phyloP scores from a whole-genome alignment of 2,113 vertebrate genomes.

The Clinocottus analis region DNA sequence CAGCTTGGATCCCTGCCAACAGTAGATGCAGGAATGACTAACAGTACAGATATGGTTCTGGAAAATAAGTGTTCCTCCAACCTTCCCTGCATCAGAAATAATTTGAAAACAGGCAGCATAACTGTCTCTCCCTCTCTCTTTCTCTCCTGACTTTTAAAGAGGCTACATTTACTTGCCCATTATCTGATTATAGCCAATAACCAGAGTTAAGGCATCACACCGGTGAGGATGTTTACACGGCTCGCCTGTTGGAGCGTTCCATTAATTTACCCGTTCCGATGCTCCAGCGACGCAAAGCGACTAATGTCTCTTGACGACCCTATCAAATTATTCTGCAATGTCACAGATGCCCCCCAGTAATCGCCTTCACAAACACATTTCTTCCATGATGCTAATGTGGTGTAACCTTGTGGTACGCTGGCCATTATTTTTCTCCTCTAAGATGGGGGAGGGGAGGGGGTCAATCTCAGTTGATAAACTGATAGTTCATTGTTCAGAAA shows the following conservation, averaged over 20 bases:
- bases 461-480: too few relatives aligned
- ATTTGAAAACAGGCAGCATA: neutral
- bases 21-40: neutral
- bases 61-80: neutral
- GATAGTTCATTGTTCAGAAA: neutral
- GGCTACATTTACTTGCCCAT: neutral
- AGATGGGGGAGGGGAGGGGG: too few relatives aligned
- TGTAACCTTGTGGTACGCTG: neutral
- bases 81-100: neutral
- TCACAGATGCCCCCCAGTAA: neutral
- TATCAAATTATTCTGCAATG: neutral
- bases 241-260: neutral
- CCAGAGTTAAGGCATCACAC: neutral
- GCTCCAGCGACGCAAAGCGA: neutral
- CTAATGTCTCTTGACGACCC: neutral
- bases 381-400: neutral
- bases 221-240: neutral
- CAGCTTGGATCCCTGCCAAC: neutral
- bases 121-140: neutral
- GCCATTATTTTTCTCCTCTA: too few relatives aligned
- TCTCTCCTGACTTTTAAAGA: neutral
- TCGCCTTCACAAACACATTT: neutral
- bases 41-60: neutral
- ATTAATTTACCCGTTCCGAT: neutral
- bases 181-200: constrained; percentile 1